These are phyloP conservation scores for Chaetorhynchus papuensis DNA, from an alignment of 2,113 vertebrate species.

Conservation along the genomic window DNA sequence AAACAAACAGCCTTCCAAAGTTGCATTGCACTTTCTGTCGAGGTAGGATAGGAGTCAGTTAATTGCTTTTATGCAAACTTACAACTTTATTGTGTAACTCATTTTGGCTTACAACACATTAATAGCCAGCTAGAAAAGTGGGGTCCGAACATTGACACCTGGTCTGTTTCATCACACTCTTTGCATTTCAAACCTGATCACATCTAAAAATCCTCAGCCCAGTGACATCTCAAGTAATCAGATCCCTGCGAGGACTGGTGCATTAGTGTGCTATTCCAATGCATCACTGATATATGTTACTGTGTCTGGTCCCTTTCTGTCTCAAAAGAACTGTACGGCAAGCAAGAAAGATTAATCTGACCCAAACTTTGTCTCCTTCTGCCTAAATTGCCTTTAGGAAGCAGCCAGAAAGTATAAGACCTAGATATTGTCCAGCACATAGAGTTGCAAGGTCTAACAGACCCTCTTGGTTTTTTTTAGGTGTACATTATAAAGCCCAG, in stretches of 20 bases:
- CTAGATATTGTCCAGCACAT: neutral
- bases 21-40: neutral
- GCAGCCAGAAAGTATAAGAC: neutral
- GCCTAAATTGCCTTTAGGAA: neutral
- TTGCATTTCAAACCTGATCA: neutral
- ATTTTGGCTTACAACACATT: neutral
- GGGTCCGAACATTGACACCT: neutral
- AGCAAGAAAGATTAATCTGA: neutral
- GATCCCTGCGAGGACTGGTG: neutral
- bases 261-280: neutral
- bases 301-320: neutral
- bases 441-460: neutral
- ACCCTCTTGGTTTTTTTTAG: neutral
- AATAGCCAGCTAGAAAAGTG: neutral
- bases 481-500: neutral
- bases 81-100: neutral
- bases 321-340: neutral
- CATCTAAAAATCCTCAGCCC: neutral
- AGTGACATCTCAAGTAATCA: neutral
- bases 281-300: fast-evolving
- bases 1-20: neutral
- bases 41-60: neutral
- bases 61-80: neutral
- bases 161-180: neutral
- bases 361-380: neutral